Conservation (phyloP, 1,140 invertebrate species). For the Colletes gigas region DNA sequence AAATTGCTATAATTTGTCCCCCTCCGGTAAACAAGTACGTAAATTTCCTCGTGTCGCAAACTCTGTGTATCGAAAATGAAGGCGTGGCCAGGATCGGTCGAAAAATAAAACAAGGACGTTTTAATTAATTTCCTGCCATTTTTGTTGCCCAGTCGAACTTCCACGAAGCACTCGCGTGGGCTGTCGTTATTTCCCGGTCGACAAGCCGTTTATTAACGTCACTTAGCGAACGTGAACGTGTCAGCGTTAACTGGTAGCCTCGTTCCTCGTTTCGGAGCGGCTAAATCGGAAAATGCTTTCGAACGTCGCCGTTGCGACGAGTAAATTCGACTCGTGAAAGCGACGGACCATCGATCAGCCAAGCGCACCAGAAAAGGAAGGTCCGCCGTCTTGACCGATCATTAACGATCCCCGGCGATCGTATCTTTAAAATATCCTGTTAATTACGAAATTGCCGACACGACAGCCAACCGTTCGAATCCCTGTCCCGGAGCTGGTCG, state of each 20-base stretch:
- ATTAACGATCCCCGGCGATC: slow-evolving; percentile 44
- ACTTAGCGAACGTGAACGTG: background rate
- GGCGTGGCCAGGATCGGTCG: too few species aligned
- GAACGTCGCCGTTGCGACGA: background rate
- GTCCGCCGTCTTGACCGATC: slow-evolving; percentile 16
- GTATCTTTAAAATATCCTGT: slow-evolving; percentile 55
- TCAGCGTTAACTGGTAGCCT: background rate
- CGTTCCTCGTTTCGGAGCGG: too few species aligned
- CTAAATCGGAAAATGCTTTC: background rate
- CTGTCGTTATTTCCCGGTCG: background rate
- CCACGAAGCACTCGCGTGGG: background rate
- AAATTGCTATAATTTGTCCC: too few species aligned
- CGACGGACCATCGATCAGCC: slow-evolving; percentile 33
- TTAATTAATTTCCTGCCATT: background rate
- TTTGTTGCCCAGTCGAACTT: background rate
- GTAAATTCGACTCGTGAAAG: slow-evolving; percentile 36
- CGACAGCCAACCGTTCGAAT: slow-evolving; percentile 16
- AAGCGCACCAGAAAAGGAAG: slow-evolving; percentile 7
- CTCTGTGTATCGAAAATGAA: too few species aligned
- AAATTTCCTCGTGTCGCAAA: too few species aligned
- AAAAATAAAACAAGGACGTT: too few species aligned
- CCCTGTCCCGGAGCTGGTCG: slow-evolving; percentile 37
- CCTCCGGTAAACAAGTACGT: too few species aligned
- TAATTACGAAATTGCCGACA: slow-evolving; percentile 67
- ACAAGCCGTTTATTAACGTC: slow-evolving; percentile 32